Evolutionary conservation across 2,888 invertebrate genomes (phyloP), one percentile per base, ranked within the genome.

Genomic region (Cotesia congregata): DNA sequence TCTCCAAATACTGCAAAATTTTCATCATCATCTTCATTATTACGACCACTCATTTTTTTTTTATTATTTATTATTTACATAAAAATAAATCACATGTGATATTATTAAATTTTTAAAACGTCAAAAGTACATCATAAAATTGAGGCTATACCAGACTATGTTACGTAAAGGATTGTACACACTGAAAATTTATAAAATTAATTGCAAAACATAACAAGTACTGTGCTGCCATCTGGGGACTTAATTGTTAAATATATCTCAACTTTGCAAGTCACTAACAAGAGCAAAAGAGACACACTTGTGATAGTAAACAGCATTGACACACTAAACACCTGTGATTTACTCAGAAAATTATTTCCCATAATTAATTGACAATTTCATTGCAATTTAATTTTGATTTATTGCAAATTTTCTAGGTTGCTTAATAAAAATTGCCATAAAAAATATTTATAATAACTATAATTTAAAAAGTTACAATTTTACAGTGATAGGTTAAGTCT

Each of bases 1-100:
- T 94, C 96, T 38, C 98, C 97, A 88, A 94, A 95, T n/a, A 92
- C 90, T 87, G 90, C 93, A 90, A 93, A 93, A 84, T 92, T 90
- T 82, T 93, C 94, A 62, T 94, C 94, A 1, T 93, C 94, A 5
- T 85, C 85, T 50, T 89, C 89, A 62, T 94, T 94, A 1, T 93
- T 94, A 5, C 85, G 85, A 59, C 89, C 88, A 69, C 78, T 82
- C 89, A 89, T 89, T 80, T 81, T 82, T 38, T 61, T 50, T 7
- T 50, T 50, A 17, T 50, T 7, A 30, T 30, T 50, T 50, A 1
- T 50, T 50, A 7, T 50, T 50, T 50, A 50, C 50, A 50, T 50
- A 9, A 50, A 50, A 50, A 50, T 50, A 9, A 50, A 50, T 12
- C 12, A 50, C 50, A 12, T 12, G 12, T 50, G 50, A 50, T 7